Evolutionary conservation across 2,888 invertebrate genomes (phyloP).

Genomic region (Chironomus tentans): DNA sequence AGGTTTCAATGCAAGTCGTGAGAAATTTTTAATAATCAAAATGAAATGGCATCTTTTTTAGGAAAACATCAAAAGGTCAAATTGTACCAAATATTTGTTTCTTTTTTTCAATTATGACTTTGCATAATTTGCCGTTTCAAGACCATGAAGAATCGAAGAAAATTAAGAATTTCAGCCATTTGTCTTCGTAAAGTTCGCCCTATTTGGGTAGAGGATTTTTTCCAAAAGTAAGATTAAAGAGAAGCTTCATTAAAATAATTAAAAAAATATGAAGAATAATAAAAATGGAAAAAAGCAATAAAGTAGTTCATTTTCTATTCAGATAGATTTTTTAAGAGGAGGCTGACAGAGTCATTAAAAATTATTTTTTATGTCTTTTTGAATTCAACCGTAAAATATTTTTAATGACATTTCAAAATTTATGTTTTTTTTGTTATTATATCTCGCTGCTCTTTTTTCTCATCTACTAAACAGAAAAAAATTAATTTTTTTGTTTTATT

Average conservation of each 20-base stretch:
- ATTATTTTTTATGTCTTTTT: not conserved
- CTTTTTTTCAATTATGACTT: too few species aligned
- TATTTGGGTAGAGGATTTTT: not conserved
- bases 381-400: not conserved
- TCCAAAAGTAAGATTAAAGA: not conserved
- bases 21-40: too few species aligned
- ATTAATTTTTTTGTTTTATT: not conserved
- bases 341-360: not conserved
- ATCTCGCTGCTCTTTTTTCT: not conserved
- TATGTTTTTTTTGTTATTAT: not conserved
- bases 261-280: not conserved
- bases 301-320: not conserved
- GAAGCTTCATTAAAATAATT: not conserved
- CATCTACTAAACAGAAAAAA: not conserved
- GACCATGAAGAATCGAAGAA: too few species aligned
- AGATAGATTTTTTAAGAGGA: not conserved
- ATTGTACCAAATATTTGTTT: too few species aligned
- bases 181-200: too few species aligned
- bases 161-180: too few species aligned
- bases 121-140: too few species aligned
- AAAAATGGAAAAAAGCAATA: not conserved
- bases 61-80: too few species aligned
- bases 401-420: conserved; percentile 5
- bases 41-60: too few species aligned
- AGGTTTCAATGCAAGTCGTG: too few species aligned